Base-by-base conservation (phyloP, 1,140 invertebrate species). In the Lordiphosa stackelbergi region DNA sequence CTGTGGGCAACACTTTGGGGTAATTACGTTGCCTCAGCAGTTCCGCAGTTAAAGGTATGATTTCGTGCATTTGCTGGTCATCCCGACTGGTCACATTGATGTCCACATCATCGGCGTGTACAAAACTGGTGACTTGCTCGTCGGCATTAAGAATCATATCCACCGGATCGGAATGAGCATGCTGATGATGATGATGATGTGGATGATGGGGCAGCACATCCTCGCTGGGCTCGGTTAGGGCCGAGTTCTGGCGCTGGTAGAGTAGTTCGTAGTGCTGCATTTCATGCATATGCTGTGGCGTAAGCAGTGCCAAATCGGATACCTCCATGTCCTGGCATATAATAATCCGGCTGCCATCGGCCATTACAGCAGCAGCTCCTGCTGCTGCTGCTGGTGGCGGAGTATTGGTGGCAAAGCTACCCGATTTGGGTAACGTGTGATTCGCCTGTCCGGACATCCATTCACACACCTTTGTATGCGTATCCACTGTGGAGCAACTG, bases 391-490 rank as follows among this genome's bases (percentile, higher is more conserved):
- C 3, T 88, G 28, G 54, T 37, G 58, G 40, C 0, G 90, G 88
- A 64, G 90, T 91, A 22, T 52, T 45, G 28, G 88, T 89, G 11
- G 66, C 70, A 28, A 88, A 85, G 53, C 86, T 87, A 6, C 87
- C 81, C 0, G 73, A 56, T 10, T 85, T 79, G n/a, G 68, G 58
- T 12, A 63, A 40, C 40, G 52, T 54, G 13, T 68, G 48, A 73
- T 42, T 93, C 92, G 93, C 93, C 63, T 74, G 70, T 0, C 60
- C 93, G 90, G 93, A 91, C 65, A 96, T 96, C 94, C 94, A 96
- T 53, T 95, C 93, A 53, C 92, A 90, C 2, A 96, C 94, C 89
- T 95, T 95, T 8, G 94, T 93, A 72, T 95, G 93, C 0, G 94
- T 93, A 78, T 95, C 94, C 58, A 96, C 92, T 0, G 94, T 95